Evolutionary conservation across 1,140 invertebrate genomes (phyloP), one percentile per base, ranked within the genome.

Genomic region (Lasaia peninsularis): DNA sequence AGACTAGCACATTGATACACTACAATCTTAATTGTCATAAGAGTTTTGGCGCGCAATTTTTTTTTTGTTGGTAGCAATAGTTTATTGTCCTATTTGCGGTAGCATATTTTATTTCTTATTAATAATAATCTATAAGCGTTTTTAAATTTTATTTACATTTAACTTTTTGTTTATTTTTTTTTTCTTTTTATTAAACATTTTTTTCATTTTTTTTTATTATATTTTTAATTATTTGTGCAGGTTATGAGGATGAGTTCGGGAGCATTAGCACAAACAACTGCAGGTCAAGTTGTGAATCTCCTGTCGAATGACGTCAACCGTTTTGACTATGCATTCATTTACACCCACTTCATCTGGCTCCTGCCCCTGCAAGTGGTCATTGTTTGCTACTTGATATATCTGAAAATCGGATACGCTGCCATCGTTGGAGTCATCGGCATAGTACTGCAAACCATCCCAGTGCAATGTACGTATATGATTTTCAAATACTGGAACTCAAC

Each of bases 211-310:
- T n/a, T n/a, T n/a, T n/a, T 49, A 31, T 52, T 32, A 52, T 16
- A 7, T 12, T 10, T 52, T 14, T 20, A 33, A 10, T 20, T 50
- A 48, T 14, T 50, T 60, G 56, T 60, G 1, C 70, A 90, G 89
- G 83, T 88, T 35, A 85, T 95, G 67, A 91, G 91, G 2, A 85
- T 96, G 57, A 94, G 91, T 60, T 92, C 92, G 56, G 91, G 90
- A 5, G 92, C 95, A 0, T 76, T 96, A 12, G 92, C 92, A 0
- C 89, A 94, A 77, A 95, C 95, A 0, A 94, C 95, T 0, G 93
- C 93, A 0, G 96, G 96, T 0, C 95, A 96, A 85, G 92, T 97
- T 44, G 94, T 97, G 2, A 97, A 97, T 85, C 85, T 97, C 3
- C 88, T 97, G 53, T 96, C 96, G 1, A 97, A 97, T 71, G 96